A percentile compares a stretch with the other conserved stretches of the same genome.
Conservation (phyloP, 2,797 vertebrate species). For the Melanotaenia nigrans region DNA sequence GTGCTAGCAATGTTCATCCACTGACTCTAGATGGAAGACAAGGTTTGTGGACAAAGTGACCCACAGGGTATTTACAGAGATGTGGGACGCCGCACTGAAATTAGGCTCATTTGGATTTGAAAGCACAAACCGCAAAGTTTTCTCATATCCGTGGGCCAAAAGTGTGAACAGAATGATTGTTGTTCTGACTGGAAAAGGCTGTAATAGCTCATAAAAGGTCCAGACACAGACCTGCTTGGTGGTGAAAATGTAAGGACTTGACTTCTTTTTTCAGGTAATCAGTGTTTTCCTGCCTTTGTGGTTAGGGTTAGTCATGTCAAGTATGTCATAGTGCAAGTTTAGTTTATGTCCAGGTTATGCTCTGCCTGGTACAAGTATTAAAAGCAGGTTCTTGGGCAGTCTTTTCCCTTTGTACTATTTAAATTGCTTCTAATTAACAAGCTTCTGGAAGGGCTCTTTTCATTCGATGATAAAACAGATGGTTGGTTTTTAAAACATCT, state of each 20-base stretch:
- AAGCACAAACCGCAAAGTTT: constrained; percentile 49
- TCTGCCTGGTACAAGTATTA: background rate
- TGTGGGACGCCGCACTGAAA: constrained; percentile 55
- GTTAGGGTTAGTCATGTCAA: constrained; percentile 3
- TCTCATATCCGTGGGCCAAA: constrained; percentile 34
- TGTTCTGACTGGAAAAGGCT: constrained; percentile 28
- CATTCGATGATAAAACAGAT: constrained; percentile 19
- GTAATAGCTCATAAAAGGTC: constrained; percentile 29
- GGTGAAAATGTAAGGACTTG: constrained; percentile 22
- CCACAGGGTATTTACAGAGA: constrained; percentile 49
- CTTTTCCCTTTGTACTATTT: background rate
- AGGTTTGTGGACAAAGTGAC: constrained; percentile 46
- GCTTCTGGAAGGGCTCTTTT: background rate
- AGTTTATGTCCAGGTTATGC: constrained; percentile 5
- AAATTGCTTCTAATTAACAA: background rate
- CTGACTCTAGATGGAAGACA: constrained; percentile 25
- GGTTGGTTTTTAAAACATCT: constrained; percentile 16
- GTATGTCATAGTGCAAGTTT: constrained; percentile 4
- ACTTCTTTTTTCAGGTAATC: constrained; percentile 1
- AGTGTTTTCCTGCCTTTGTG: constrained; percentile 10
- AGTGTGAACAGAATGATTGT: constrained; percentile 42
- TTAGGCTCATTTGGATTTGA: constrained; percentile 53
- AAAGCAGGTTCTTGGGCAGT: constrained; percentile 9
- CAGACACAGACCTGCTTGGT: constrained; percentile 17
- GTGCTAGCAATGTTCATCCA: background rate